Conservation (phyloP, 1,140 invertebrate species). For the Papilio polyxenes region DNA sequence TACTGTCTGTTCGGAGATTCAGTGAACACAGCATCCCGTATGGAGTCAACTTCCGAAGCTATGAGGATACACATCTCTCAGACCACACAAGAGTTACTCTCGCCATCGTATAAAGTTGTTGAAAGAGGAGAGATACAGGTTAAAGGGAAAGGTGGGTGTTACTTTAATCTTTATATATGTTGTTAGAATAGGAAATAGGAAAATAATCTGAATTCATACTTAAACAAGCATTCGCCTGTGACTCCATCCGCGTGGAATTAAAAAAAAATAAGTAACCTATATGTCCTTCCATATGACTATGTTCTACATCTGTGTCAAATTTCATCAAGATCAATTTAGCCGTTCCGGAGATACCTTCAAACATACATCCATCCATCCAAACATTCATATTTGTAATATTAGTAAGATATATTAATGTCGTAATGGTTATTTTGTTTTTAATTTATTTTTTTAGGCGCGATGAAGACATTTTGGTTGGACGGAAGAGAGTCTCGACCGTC, state of each 20-base stretch:
- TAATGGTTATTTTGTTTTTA: not conserved
- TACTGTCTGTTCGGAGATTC: conserved; percentile 97
- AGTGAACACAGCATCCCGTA: conserved; percentile 94
- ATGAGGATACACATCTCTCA: conserved; percentile 98
- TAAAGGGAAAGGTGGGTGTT: conserved; percentile 89
- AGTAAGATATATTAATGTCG: not conserved
- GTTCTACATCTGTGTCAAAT: too few relatives aligned
- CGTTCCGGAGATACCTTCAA: too few relatives aligned
- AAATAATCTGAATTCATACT: too few relatives aligned
- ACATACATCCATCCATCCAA: too few relatives aligned
- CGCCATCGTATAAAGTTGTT: conserved; percentile 87
- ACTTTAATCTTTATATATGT: not conserved
- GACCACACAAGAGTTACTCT: conserved; percentile 89
- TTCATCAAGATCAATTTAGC: too few relatives aligned
- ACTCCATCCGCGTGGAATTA: too few relatives aligned
- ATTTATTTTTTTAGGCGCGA: conserved; percentile 83
- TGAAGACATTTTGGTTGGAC: conserved; percentile 96
- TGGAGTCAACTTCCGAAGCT: conserved; percentile 94
- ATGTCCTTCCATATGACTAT: too few relatives aligned
- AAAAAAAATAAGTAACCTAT: too few relatives aligned
- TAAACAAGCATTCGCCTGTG: too few relatives aligned
- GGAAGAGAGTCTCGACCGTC: conserved; percentile 83
- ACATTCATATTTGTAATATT: not conserved
- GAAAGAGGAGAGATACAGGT: conserved; percentile 92
- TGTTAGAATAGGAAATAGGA: too few relatives aligned